These are phyloP conservation scores for Helogale parvula DNA, from an alignment of 2,113 vertebrate species.

Conservation along the genomic window DNA sequence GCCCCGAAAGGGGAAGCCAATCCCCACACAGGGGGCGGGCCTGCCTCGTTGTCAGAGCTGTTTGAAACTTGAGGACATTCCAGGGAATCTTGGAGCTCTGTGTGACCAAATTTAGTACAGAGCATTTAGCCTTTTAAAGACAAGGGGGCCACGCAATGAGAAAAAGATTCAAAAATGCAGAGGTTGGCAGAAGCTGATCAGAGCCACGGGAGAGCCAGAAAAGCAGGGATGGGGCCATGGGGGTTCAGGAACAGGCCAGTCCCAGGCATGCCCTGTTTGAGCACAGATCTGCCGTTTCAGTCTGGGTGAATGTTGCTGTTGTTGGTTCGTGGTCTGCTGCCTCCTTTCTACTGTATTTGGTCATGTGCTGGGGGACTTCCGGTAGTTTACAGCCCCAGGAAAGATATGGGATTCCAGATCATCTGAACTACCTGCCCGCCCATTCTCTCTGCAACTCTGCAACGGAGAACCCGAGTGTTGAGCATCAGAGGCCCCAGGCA, in stretches of 20 bases:
- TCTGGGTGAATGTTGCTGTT: not conserved
- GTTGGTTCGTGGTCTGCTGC: not conserved
- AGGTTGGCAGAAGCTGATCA: constrained; percentile 63
- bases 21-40: constrained; percentile 81
- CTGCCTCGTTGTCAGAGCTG: constrained; percentile 85
- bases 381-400: not conserved
- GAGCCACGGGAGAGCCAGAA: not conserved
- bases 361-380: not conserved
- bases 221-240: not conserved
- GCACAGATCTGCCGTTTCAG: fast-evolving
- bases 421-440: not conserved
- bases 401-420: not conserved
- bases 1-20: constrained; percentile 78
- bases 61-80: constrained; percentile 96
- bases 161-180: constrained; percentile 87
- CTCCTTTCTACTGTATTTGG: constrained; percentile 50
- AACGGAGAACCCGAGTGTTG: not conserved
- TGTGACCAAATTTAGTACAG: constrained; percentile 98
- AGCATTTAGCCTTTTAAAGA: constrained; percentile 98
- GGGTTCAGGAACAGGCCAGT: not conserved
- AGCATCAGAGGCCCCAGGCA: not conserved
- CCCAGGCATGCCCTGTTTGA: fast-evolving
- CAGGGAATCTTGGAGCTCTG: constrained; percentile 94
- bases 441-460: not conserved
- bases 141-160: constrained; percentile 88